A percentile compares a stretch with the other conserved stretches of the same genome.
phyloP scores from a whole-genome alignment of 37 sponge, comb jelly and placozoan genomes.

The Theonella swinhoei region DNA sequence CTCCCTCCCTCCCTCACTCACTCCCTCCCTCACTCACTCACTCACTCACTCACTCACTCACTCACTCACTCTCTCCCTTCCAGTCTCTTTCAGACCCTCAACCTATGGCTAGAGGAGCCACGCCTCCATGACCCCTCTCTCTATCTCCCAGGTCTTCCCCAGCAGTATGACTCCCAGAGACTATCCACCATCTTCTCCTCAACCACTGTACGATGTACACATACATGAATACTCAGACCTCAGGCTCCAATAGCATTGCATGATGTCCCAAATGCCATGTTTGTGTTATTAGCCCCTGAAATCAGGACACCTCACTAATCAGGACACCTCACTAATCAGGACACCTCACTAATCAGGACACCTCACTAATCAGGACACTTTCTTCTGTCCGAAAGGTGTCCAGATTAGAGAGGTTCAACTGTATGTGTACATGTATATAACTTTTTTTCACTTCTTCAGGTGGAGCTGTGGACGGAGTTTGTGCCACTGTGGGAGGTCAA shows the following conservation, averaged over 20 bases:
- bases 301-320: too few species aligned
- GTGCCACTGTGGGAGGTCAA: constrained; percentile 66
- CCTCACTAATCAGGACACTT: too few species aligned
- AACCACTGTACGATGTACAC: constrained; percentile 12
- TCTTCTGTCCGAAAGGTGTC: too few species aligned
- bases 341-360: too few species aligned
- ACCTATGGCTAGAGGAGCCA: constrained; percentile 94
- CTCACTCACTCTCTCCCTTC: constrained; percentile 11
- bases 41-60: not conserved
- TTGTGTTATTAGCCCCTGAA: not conserved
- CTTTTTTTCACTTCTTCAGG: constrained; percentile 12
- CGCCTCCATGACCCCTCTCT: constrained; percentile 85
- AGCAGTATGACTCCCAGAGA: constrained; percentile 74
- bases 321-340: too few species aligned
- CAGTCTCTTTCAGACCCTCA: constrained; percentile 69
- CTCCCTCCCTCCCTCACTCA: too few species aligned
- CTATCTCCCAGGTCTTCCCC: constrained; percentile 83
- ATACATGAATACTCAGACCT: too few species aligned
- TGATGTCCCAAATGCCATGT: not conserved
- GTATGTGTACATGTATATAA: not conserved
- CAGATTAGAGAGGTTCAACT: not conserved
- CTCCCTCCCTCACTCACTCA: too few species aligned
- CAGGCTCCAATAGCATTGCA: too few species aligned
- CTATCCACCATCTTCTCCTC: constrained; percentile 65
- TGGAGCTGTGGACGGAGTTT: constrained; percentile 67